Conservation (phyloP, 2,888 invertebrate genomes). For the Bimastos eiseni region DNA sequence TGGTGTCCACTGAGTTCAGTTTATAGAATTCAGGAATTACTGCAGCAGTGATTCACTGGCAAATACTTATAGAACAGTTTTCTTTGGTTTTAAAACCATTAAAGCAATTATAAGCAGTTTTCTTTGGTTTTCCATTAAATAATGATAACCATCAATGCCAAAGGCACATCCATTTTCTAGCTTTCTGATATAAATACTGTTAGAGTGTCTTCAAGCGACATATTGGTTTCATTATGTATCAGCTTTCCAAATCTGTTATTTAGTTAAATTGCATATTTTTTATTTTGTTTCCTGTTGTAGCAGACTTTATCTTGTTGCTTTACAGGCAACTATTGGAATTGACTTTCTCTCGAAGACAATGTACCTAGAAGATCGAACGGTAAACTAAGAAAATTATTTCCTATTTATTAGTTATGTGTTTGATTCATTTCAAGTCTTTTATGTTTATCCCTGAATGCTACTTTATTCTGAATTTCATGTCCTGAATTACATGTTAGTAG, state of each 20-base stretch:
- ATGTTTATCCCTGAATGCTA: neutral
- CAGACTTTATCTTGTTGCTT: conserved; percentile 45
- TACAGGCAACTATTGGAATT: conserved; percentile 97
- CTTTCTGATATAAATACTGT: neutral
- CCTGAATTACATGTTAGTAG: neutral
- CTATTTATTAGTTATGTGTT: neutral
- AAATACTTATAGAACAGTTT: neutral
- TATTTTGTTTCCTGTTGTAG: too few species aligned
- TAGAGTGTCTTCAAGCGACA: neutral
- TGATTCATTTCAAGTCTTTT: neutral
- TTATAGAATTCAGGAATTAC: neutral
- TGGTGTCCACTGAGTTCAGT: neutral
- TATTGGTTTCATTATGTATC: neutral
- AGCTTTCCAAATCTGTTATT: neutral
- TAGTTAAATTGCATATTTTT: neutral
- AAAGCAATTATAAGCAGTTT: too few species aligned
- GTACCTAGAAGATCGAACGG: conserved; percentile 98
- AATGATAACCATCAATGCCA: neutral
- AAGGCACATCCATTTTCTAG: neutral
- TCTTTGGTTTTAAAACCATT: neutral
- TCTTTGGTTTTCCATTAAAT: neutral
- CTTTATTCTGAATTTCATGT: neutral
- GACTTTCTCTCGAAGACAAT: conserved; percentile 99
- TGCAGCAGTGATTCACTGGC: neutral
- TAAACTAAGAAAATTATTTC: conserved; percentile 57